Evolutionary conservation across 2,113 vertebrate genomes (phyloP), one percentile per base, ranked within the genome.

Genomic region (Carassius carassius): DNA sequence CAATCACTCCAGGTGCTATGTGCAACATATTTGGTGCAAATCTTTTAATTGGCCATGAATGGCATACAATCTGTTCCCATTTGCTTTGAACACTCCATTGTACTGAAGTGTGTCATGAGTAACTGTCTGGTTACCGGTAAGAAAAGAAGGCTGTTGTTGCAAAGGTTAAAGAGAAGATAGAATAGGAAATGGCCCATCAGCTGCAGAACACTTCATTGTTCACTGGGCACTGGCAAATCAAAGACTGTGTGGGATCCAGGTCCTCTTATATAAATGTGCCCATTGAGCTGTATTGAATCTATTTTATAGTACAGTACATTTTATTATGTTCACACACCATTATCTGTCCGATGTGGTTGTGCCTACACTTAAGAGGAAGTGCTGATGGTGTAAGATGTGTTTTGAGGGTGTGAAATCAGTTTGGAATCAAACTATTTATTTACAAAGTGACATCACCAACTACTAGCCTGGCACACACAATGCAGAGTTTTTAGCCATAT

Each of bases 271-370:
- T 63, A 79, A 78, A 25, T 79, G n/a, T 80, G n/a, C 14, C 58
- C 14, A 65, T 80, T 80, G 58, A 47, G 7, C 58, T 65, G 37
- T 25, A 44, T 17, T 63, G 35, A 62, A 63, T 65, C 21, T 65
- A 80, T 63, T 63, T 65, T 65, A 80, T n/a, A 41, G 37, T 44
- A 79, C 35, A 63, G 78, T 47, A 25, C 58, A 80, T 80, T 80
- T 63, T 65, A 79, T 65, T 47, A 25, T 47, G n/a, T 80, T 80
- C 58, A 65, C 58, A 47, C 78, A 25, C 23, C 58, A 29, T 63
- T 80, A 58, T 62, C 77, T 79, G 35, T 25, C 58, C 1, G 4
- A 16, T 65, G n/a, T 47, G 78, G 35, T 47, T 47, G 16, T 44
- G 54, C 35, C 76, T 78, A 41, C 35, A 78, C 56, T 35, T 51